Base-by-base conservation (phyloP, 2,797 vertebrate genomes). In the Arrhamphus sclerolepis region DNA sequence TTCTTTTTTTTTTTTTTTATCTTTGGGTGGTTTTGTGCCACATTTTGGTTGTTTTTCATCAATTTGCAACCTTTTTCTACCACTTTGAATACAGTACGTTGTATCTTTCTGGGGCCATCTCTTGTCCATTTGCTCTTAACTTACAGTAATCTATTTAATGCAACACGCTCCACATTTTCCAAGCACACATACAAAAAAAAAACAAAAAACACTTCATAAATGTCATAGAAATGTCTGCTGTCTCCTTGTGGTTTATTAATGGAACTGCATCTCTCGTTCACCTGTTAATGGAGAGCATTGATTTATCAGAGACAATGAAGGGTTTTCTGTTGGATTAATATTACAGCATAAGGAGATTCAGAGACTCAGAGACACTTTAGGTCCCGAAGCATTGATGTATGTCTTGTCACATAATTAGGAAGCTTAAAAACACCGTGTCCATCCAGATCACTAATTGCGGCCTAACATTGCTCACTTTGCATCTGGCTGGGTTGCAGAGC, bases 231-330 rank as follows among this genome's bases (percentile, higher is more conserved):
- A 38, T 50, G 38, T 17, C 1, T 68, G 1, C 59, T 56, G 66
- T 75, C 72, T 0, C 70, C 56, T 26, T n/a, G 70, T 82, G 87
- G 68, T 18, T 0, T 0, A 18, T 0, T 6, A 1, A 0, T 8
- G 51, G 48, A 48, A 66, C 44, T 70, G 52, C 75, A 60, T 44
- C 18, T 38, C 6, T n/a, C 26, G 1, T 0, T 29, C 4, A 0
- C 20, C 1, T 26, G 7, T 10, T 20, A 7, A 20, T 38, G 26
- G 17, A 5, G n/a, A 22, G 13, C 38, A 8, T 49, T 6, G 1
- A 3, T 51, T 18, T 9, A 3, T 17, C 16, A 7, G 26, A 55
- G 13, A 31, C 2, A 5, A 42, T 7, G 46, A 29, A 26, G 19
- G 38, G 9, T 17, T 41, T 49, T 56, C 24, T 28, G n/a, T n/a